Evolutionary conservation across 2,113 vertebrate genomes (phyloP).

Genomic region (Syrrhaptes paradoxus): DNA sequence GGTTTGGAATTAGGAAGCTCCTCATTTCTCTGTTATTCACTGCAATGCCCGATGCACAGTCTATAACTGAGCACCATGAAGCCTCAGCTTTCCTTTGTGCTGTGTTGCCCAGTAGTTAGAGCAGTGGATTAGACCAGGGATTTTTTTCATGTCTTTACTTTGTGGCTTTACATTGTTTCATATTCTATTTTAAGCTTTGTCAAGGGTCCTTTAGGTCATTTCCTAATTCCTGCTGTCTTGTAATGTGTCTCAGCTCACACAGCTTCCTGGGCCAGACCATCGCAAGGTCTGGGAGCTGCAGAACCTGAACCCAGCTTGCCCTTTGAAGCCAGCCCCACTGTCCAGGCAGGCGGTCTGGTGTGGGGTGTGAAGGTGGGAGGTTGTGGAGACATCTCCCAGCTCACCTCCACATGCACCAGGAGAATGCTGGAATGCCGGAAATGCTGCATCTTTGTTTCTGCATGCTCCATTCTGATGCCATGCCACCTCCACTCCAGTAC

Average conservation of each 20-base stretch:
- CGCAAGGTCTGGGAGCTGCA: rapidly evolving
- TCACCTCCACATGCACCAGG: neutral
- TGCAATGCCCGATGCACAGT: neutral
- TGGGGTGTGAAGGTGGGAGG: neutral
- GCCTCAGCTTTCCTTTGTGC: neutral
- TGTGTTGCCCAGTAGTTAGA: too few relatives aligned
- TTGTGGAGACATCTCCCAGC: neutral
- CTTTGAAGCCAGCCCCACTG: neutral
- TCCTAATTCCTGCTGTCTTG: neutral
- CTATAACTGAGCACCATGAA: rapidly evolving
- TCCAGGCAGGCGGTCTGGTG: neutral
- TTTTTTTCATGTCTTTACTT: neutral
- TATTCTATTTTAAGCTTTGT: neutral
- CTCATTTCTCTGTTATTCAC: neutral
- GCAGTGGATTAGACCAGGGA: rapidly evolving
- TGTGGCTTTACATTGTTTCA: neutral
- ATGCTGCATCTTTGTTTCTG: neutral
- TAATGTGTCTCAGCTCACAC: rapidly evolving
- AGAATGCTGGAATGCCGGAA: neutral
- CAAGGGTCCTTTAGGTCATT: neutral
- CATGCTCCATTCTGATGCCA: neutral
- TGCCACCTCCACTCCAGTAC: neutral
- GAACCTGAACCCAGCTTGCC: neutral
- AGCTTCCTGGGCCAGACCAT: neutral
- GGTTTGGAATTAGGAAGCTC: neutral